Conservation (phyloP, 2,113 vertebrate species). For the Albula goreensis region DNA sequence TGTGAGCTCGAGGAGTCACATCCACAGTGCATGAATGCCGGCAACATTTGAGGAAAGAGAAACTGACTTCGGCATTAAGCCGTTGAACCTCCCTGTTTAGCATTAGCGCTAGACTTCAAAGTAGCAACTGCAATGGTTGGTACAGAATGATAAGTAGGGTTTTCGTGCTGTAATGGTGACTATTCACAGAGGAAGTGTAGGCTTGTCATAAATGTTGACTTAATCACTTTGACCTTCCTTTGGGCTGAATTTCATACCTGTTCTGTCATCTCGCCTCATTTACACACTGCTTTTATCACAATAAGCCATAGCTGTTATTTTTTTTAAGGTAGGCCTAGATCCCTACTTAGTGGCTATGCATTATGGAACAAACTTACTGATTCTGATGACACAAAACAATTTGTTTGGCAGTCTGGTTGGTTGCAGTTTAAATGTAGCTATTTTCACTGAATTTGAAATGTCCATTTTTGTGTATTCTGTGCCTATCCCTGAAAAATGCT, state of each 20-base stretch:
- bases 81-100: constrained; percentile 73
- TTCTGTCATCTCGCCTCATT: constrained; percentile 57
- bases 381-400: too few relatives aligned
- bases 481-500: too few relatives aligned
- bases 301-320: constrained; percentile 34
- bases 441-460: too few relatives aligned
- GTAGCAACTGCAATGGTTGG: constrained; percentile 61
- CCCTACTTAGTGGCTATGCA: constrained; percentile 17
- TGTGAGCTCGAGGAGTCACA: constrained; percentile 65
- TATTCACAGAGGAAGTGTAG: constrained; percentile 65
- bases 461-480: too few relatives aligned
- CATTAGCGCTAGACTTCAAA: constrained; percentile 77
- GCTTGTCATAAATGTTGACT: constrained; percentile 72
- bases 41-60: constrained; percentile 64
- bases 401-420: too few relatives aligned
- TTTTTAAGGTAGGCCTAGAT: constrained; percentile 44
- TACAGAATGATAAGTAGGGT: constrained; percentile 68
- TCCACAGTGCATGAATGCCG: constrained; percentile 54
- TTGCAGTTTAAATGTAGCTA: too few relatives aligned
- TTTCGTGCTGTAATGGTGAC: constrained; percentile 61
- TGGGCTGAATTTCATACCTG: constrained; percentile 74
- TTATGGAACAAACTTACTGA: background rate
- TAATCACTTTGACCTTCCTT: constrained; percentile 78
- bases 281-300: constrained; percentile 45
- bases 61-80: constrained; percentile 73